Conservation (phyloP, 1,140 invertebrate species). For the Danaus plexippus region DNA sequence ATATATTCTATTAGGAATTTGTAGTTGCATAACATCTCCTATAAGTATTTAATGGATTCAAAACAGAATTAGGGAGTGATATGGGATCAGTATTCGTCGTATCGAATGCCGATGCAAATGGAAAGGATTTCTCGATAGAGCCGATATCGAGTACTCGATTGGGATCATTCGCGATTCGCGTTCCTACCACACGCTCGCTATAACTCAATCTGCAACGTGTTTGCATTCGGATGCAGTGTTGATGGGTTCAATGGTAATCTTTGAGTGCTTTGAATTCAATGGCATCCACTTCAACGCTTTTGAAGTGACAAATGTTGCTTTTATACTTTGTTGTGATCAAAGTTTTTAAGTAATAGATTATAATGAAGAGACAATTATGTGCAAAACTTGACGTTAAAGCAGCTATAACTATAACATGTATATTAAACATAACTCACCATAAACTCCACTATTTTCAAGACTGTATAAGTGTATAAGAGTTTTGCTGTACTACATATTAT, state of each 20-base stretch:
- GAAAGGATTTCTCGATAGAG: conserved; percentile 38
- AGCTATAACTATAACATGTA: too few relatives aligned
- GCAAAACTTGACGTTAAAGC: too few relatives aligned
- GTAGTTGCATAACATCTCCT: conserved; percentile 4
- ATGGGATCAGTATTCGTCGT: conserved; percentile 27
- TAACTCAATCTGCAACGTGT: conserved; percentile 44
- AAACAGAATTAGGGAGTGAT: conserved; percentile 29
- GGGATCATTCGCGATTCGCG: conserved; percentile 26
- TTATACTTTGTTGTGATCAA: too few relatives aligned
- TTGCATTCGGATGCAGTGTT: conserved; percentile 40
- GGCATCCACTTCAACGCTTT: conserved; percentile 14
- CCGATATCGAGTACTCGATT: conserved; percentile 34
- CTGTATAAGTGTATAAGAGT: too few relatives aligned
- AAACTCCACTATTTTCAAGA: too few relatives aligned
- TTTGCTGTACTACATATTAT: too few relatives aligned
- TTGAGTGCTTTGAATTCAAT: conserved; percentile 22
- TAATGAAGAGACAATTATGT: too few relatives aligned
- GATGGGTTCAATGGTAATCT: conserved; percentile 40
- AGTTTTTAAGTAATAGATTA: too few relatives aligned
- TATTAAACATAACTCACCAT: too few relatives aligned
- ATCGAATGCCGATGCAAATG: conserved; percentile 25
- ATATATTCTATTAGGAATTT: too few relatives aligned
- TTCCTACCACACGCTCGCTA: conserved; percentile 25
- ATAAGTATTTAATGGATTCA: conserved; percentile 33
- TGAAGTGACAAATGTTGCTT: background rate